Evolutionary conservation across 2,888 invertebrate genomes (phyloP).

Genomic region (Stictocephala bisonia): DNA sequence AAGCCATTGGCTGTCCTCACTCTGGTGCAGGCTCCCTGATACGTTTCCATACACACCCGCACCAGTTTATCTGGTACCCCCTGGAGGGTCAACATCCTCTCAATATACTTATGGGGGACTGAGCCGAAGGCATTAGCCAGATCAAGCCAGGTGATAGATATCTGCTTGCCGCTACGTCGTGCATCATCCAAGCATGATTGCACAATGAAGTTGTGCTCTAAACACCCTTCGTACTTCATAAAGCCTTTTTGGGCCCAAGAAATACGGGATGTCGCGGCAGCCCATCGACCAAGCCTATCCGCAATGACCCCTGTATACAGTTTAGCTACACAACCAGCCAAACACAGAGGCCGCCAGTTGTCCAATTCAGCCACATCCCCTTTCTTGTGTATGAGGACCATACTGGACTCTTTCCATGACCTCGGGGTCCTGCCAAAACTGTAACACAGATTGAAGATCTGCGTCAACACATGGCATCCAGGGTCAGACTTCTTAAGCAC

Average conservation of each 20-base stretch:
- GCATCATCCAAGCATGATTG: background rate
- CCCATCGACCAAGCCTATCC: background rate
- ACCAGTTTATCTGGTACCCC: background rate
- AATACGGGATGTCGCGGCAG: background rate
- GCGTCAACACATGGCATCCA: background rate
- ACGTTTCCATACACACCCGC: background rate
- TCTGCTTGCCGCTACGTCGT: background rate
- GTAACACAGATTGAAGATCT: background rate
- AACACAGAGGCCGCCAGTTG: conserved; percentile 13
- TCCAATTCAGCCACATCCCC: background rate
- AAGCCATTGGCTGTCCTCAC: background rate
- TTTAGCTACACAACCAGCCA: conserved; percentile 19
- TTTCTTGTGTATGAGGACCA: conserved; percentile 23
- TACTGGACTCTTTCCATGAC: background rate
- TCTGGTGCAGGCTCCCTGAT: background rate
- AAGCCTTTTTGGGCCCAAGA: conserved; percentile 29
- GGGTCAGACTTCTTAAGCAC: background rate
- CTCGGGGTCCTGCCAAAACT: background rate
- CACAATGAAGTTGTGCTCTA: conserved; percentile 15
- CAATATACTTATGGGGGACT: background rate
- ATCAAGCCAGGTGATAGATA: too few relatives aligned
- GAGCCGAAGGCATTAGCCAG: background rate
- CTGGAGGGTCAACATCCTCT: background rate
- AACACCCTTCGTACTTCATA: conserved; percentile 15
- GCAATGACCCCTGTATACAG: conserved; percentile 5